Evolutionary conservation across 1,140 invertebrate genomes (phyloP), one percentile per base, ranked within the genome.

Genomic region (Lineus longissimus): DNA sequence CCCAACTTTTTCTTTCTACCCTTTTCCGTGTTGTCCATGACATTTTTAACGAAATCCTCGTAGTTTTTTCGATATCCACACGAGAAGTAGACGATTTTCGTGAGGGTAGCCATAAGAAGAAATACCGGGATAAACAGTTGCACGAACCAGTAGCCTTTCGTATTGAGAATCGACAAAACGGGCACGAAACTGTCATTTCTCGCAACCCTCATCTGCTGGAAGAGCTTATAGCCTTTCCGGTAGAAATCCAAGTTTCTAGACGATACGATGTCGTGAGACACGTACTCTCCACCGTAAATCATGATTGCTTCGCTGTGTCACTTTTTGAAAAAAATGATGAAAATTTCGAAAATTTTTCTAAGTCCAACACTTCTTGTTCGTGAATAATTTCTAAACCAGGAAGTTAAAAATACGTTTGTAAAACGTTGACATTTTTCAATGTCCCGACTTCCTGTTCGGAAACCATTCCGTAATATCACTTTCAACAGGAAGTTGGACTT

Each of bases 241-340:
- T 43, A 43, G 40, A 43, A 43, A 43, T 43, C 40, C 40, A 43
- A 43, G 40, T 43, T 43, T 43, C 40, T 43, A 43, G 40, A 43
- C 40, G 40, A 43, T 19, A 43, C 40, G 40, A 43, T 43, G 40
- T 43, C 40, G 40, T 43, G 40, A 43, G 40, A 43, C 19, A 43
- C 40, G 19, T 43, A 43, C 40, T 43, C 11, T 43, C 11, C 40
- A 43, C 40, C 40, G 40, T 43, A 43, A 43, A 43, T 19, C 40
- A 43, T 43, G 40, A 43, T 19, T 19, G 40, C 40, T 19, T 11
- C 40, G 40, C 40, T 13, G 11, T 43, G 40, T 43, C 11, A 43
- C 19, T 43, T n/a, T n/a, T n/a, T n/a, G n/a, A n/a, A n/a, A n/a
- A n/a, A n/a, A n/a, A n/a, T n/a, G n/a, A n/a, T n/a, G n/a, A n/a